A percentile compares a stretch with the other conserved stretches of the same genome.
phyloP scores from a whole-genome alignment of 2,888 invertebrate genomes.

The Drosophila prolongata region DNA sequence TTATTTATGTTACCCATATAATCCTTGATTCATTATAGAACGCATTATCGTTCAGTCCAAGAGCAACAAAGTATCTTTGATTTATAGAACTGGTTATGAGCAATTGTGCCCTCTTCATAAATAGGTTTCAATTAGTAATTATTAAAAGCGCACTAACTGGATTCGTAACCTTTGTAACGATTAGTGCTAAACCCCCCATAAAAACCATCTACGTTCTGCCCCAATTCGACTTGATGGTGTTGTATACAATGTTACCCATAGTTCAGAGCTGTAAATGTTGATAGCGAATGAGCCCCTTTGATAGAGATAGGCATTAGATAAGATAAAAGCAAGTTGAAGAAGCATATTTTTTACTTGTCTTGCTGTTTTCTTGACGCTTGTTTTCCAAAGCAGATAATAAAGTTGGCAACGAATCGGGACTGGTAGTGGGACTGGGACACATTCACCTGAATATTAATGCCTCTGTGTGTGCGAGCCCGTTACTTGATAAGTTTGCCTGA shows the following conservation, averaged over 20 bases:
- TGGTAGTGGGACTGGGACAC: neutral
- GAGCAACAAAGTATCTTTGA: neutral
- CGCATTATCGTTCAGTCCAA: neutral
- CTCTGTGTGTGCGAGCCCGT: constrained; percentile 24
- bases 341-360: constrained; percentile 22
- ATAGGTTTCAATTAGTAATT: constrained; percentile 19
- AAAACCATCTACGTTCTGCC: constrained; percentile 30
- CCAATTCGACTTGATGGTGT: constrained; percentile 20
- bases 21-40: neutral
- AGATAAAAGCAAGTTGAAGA: constrained; percentile 34
- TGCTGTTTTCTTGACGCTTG: constrained; percentile 2
- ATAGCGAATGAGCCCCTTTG: constrained; percentile 18
- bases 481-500: constrained; percentile 67
- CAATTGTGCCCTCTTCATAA: neutral
- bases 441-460: constrained; percentile 25
- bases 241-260: constrained; percentile 8
- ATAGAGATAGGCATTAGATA: constrained; percentile 26
- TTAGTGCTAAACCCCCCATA: constrained; percentile 14
- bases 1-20: neutral
- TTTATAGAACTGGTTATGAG: constrained; percentile 3
- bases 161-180: constrained; percentile 22
- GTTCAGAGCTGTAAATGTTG: constrained; percentile 15
- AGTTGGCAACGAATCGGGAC: constrained; percentile 23
- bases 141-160: constrained; percentile 5
- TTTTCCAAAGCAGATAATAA: constrained; percentile 16